Evolutionary conservation across 2,113 vertebrate genomes (phyloP), one percentile per base, ranked within the genome.

Genomic region (Neolamprologus tretocephalus): DNA sequence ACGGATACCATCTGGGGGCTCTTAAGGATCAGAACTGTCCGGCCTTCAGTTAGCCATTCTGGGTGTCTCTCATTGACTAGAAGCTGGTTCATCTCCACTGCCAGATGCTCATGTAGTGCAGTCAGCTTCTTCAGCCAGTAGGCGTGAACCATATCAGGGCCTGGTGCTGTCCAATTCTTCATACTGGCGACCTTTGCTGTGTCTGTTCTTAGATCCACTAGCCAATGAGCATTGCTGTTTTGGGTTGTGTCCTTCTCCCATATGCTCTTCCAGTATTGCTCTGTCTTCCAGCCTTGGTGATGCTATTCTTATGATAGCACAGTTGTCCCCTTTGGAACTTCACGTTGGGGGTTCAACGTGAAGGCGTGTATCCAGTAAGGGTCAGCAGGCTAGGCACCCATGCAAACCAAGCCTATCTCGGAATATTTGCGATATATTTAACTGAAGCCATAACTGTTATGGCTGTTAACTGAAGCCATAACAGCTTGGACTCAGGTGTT

Each of bases 61-160:
- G 55, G 55, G 1, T 57, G 55, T 57, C 55, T 58, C 7, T 58
- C 13, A 58, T 58, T 16, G 55, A 58, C 13, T 16, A 58, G 13
- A 0, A 58, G 13, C 55, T 5, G 23, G 23, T 58, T 58, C 23
- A 58, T 58, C 13, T 58, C 2, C 2, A 0, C 23, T 28, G 23
- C 23, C 23, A 28, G 55, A 58, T 0, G 23, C 55, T 28, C 23
- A 0, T 58, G 55, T 0, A 58, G 55, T 57, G 23, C 54, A 28
- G 54, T 28, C 23, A 57, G 0, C 13, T 16, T 28, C 55, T 28
- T 58, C 26, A 28, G 26, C 55, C 55, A 58, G 55, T 28, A 58
- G 13, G 13, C 0, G 13, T 28, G 26, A 58, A 28, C 23, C 55
- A 28, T 58, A 13, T 28, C 23, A 28, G 26, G 23, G 8, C 55